Evolutionary conservation across 2,888 invertebrate genomes (phyloP), one percentile per base, ranked within the genome.

Genomic region (Drosophila cognata): DNA sequence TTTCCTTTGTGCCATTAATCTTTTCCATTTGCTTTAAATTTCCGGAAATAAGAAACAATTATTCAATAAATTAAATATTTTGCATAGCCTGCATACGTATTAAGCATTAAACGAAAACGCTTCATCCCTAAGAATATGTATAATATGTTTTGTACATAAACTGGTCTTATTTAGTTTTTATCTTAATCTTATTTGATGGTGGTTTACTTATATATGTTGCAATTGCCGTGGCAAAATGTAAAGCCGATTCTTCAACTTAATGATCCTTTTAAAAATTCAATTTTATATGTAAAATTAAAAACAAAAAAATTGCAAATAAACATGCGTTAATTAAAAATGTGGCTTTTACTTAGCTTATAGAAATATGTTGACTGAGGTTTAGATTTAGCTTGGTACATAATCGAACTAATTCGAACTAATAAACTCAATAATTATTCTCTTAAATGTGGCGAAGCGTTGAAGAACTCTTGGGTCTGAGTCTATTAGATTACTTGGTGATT

Each of bases 91-190:
- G 48, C 43, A 61, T 71, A 64, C 50, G 51, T 62, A 46, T 64
- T 74, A 64, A 71, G 33, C 66, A 67, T 61, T 68, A 59, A 65
- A 68, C 65, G 50, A 57, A 79, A 70, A 71, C 68, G 78, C 81
- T 78, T 76, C 68, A 81, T 58, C 77, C 76, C 71, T 77, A 81
- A 71, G 71, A 81, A 71, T 77, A 76, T 68, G 58, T 69, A 38
- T 77, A 65, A 55, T 53, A 59, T 68, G 46, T 71, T 70, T 71
- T 78, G 71, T 78, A 71, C 59, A 71, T 58, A 69, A 78, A 73
- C 73, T 64, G 66, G 66, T 79, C 75, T 79, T 77, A 70, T 79
- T 78, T 78, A 78, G 75, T 79, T 78, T 70, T 69, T 79, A 78
- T 48, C 61, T 62, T 71, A 68, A 68, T 71, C 38, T 78, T 63